A percentile compares a stretch with the other conserved stretches of the same genome.
phyloP scores from a whole-genome alignment of 2,797 vertebrate species.

The Loriculus beryllinus region DNA sequence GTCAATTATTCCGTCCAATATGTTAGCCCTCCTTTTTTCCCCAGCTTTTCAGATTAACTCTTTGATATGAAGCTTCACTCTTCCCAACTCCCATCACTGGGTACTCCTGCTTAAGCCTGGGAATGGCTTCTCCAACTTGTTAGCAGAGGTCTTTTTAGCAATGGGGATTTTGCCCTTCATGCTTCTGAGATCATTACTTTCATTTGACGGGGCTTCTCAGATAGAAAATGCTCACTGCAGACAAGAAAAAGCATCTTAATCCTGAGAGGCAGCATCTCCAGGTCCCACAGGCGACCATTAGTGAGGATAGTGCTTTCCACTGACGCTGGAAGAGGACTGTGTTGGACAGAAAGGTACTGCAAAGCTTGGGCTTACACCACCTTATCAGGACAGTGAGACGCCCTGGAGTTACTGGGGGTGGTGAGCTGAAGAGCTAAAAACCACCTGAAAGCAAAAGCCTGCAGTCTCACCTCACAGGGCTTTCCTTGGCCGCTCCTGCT shows the following conservation, averaged over 20 bases:
- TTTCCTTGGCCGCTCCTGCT: rapidly evolving
- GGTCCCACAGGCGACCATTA: neutral
- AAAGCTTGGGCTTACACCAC: neutral
- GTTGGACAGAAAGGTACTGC: neutral
- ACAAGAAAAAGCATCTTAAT: conserved; percentile 28
- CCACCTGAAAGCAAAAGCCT: neutral
- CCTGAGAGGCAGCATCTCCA: neutral
- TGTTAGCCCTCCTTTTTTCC: conserved; percentile 34
- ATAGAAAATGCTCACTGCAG: neutral
- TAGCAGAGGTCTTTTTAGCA: conserved; percentile 16
- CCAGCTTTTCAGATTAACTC: conserved; percentile 49
- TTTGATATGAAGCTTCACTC: neutral
- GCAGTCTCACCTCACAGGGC: rapidly evolving
- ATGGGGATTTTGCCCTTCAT: neutral
- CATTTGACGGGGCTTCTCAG: neutral
- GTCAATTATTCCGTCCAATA: conserved; percentile 53
- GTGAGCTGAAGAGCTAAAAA: neutral
- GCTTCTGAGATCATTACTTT: neutral
- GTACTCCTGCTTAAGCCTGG: neutral
- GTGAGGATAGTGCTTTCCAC: rapidly evolving
- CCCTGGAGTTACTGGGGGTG: neutral
- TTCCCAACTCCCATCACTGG: neutral
- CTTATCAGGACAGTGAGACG: neutral
- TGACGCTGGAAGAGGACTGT: neutral
- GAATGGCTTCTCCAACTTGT: neutral